Conservation (phyloP, 2,797 vertebrate species). For the Pteropus rufus region DNA sequence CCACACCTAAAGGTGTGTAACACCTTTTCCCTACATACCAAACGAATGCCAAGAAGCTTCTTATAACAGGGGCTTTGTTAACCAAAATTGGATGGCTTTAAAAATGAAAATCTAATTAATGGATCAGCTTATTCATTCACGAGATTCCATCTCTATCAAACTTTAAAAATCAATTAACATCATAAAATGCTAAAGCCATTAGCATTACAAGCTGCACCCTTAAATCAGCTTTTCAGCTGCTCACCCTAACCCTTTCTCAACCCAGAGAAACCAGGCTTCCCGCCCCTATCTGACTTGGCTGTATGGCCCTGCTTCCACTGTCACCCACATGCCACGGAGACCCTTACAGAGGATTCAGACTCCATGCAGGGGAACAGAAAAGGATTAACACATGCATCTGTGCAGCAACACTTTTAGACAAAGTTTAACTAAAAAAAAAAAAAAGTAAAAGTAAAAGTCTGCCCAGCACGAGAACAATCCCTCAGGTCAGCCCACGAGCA, state of each 20-base stretch:
- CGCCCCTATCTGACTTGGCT: neutral
- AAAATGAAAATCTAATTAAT: slow-evolving; percentile 36
- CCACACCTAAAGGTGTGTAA: neutral
- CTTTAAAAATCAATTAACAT: neutral
- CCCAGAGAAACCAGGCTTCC: neutral
- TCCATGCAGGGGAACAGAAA: slow-evolving; percentile 87
- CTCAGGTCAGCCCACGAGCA: slow-evolving; percentile 77
- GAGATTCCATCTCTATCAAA: slow-evolving; percentile 24
- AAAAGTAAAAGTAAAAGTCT: slow-evolving; percentile 47
- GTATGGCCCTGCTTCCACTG: neutral
- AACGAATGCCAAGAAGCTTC: slow-evolving; percentile 13
- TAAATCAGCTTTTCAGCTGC: slow-evolving; percentile 15
- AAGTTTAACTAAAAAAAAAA: slow-evolving; percentile 70
- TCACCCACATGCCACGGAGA: slow-evolving; percentile 56
- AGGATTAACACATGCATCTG: slow-evolving; percentile 92
- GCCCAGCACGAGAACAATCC: slow-evolving; percentile 71
- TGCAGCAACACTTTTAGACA: slow-evolving; percentile 83
- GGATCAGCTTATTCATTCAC: slow-evolving; percentile 16
- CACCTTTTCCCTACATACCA: neutral
- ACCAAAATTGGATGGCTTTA: slow-evolving; percentile 23
- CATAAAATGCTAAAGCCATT: neutral
- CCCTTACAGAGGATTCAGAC: slow-evolving; percentile 75
- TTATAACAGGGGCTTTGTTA: neutral
- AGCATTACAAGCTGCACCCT: neutral
- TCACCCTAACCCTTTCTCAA: slow-evolving; percentile 1